These are phyloP conservation scores for Automeris io DNA, from an alignment of 2,888 invertebrate species.

Conservation along the genomic window DNA sequence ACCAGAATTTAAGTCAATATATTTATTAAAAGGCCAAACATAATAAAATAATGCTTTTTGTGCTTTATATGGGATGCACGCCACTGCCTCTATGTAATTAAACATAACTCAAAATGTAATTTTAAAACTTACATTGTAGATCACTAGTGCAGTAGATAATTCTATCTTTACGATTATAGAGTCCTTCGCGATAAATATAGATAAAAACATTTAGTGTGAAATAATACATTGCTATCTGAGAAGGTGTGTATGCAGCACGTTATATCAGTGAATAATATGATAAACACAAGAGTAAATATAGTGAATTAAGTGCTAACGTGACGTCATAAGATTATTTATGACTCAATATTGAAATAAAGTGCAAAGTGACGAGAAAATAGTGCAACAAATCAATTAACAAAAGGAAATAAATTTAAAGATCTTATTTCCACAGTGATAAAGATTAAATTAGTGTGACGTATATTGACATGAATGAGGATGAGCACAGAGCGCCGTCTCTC, in stretches of 20 bases:
- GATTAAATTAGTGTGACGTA: constrained; percentile 28
- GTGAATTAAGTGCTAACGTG: constrained; percentile 8
- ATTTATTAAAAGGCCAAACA: too few species aligned
- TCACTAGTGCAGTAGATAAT: constrained; percentile 35
- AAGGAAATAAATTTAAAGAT: constrained; percentile 10
- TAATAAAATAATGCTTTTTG: too few species aligned
- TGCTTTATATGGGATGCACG: too few species aligned
- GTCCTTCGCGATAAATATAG: constrained; percentile 41
- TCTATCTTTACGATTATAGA: constrained; percentile 40
- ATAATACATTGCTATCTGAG: constrained; percentile 36
- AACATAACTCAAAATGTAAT: too few species aligned
- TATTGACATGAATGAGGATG: constrained; percentile 67
- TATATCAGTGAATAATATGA: constrained; percentile 5
- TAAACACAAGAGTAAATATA: constrained; percentile 12
- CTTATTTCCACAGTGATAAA: constrained; percentile 24
- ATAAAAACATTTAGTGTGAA: constrained; percentile 37
- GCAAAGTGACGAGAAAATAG: constrained; percentile 8
- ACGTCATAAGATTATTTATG: constrained; percentile 11
- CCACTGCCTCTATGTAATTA: too few species aligned
- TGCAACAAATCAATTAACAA: constrained; percentile 7
- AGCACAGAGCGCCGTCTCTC: constrained; percentile 78
- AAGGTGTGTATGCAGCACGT: constrained; percentile 32
- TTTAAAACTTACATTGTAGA: constrained; percentile 33
- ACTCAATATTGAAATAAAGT: constrained; percentile 4
- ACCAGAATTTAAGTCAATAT: too few species aligned